Percentiles rank a stretch among this genome's conserved stretches.
These are phyloP conservation scores for Archaeoteleia sp. DNA, from an alignment of 2,888 invertebrate genomes.

Conservation along the genomic window DNA sequence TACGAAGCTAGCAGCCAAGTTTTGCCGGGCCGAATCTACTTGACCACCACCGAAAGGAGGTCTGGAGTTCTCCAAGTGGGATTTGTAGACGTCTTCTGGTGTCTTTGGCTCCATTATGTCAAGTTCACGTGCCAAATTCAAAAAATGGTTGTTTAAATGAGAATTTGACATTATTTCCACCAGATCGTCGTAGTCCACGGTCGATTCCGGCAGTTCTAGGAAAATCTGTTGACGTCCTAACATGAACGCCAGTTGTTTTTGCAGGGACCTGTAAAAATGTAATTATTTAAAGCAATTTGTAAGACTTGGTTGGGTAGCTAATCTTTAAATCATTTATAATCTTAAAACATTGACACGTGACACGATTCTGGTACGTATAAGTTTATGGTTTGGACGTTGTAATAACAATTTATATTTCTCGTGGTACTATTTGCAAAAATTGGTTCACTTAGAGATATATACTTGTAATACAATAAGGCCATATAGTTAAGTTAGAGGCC, in stretches of 20 bases:
- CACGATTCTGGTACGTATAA: no score
- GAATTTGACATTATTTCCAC: conserved; percentile 94
- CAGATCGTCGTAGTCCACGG: conserved; percentile 84
- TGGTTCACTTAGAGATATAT: no score
- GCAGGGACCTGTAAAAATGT: conserved; percentile 80
- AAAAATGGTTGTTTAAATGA: conserved; percentile 93
- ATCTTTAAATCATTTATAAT: no score
- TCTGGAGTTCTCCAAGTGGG: conserved; percentile 92
- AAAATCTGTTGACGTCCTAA: conserved; percentile 95
- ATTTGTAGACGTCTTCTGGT: conserved; percentile 99
- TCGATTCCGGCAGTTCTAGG: conserved; percentile 84
- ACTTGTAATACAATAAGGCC: no score
- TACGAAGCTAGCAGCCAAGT: conserved; percentile 97
- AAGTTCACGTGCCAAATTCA: conserved; percentile 94
- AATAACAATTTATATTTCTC: no score
- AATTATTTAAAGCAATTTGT: not conserved
- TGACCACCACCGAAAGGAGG: conserved; percentile 85
- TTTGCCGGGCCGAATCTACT: conserved; percentile 96
- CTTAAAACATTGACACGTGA: no score
- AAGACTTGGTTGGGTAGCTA: not conserved
- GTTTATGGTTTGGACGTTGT: no score
- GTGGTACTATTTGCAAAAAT: no score
- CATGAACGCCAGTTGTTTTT: conserved; percentile 97
- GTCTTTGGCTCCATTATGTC: conserved; percentile 99
- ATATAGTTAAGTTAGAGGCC: no score